Percentiles rank a stretch among this genome's conserved stretches.
Evolutionary conservation across 2,888 invertebrate species (phyloP).

Genomic region (Seira sanloemensis): DNA sequence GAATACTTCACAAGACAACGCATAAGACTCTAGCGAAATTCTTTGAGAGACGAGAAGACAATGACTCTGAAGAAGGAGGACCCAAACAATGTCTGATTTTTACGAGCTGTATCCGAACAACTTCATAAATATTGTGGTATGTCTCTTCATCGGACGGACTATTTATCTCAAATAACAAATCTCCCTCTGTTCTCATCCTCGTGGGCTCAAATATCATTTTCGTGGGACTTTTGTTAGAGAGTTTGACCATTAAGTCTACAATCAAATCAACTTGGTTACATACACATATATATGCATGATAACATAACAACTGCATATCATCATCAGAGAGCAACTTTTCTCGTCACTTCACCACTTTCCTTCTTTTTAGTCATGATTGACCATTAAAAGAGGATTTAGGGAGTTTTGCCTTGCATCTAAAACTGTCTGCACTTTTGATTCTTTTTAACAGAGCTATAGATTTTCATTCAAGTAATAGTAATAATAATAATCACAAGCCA

Average conservation of each 20-base stretch:
- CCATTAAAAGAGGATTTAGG: background rate
- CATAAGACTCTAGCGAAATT: too few relatives aligned
- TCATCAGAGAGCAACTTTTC: background rate
- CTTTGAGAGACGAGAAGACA: too few relatives aligned
- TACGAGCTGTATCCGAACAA: background rate
- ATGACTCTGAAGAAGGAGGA: too few relatives aligned
- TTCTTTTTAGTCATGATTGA: too few relatives aligned
- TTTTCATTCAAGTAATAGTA: background rate
- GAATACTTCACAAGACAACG: too few relatives aligned
- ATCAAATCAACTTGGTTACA: background rate
- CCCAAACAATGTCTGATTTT: too few relatives aligned
- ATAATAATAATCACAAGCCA: background rate
- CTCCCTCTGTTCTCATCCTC: too few relatives aligned
- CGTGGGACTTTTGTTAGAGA: background rate
- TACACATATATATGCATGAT: too few relatives aligned
- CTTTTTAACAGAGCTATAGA: background rate
- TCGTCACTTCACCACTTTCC: background rate
- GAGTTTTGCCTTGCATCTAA: background rate
- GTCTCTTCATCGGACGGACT: too few relatives aligned
- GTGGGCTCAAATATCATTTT: background rate
- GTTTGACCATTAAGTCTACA: background rate
- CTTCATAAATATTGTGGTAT: background rate
- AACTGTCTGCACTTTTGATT: background rate
- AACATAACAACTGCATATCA: too few relatives aligned
- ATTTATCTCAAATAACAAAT: background rate